Conservation (phyloP, 2,113 vertebrate genomes). For the Microcebus griseorufus region DNA sequence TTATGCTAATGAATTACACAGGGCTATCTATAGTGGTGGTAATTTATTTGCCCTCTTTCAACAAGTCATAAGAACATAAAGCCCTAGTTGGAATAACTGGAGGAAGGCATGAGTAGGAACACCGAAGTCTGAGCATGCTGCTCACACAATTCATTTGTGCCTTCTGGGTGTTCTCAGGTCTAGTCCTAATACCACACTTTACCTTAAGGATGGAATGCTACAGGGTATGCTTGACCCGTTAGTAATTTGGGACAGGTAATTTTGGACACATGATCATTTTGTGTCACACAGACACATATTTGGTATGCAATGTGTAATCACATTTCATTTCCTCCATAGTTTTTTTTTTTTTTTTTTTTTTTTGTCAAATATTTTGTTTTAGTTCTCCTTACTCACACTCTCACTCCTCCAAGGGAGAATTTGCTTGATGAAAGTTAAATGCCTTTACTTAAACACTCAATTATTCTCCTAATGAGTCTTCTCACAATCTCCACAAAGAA, state of each 20-base stretch:
- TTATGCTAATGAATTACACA: not conserved
- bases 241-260: not conserved
- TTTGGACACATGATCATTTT: not conserved
- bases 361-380: not conserved
- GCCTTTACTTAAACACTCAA: not conserved
- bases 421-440: not conserved
- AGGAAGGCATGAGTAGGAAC: not conserved
- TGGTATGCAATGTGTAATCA: not conserved
- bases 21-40: not conserved
- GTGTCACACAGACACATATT: not conserved
- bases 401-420: not conserved
- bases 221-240: not conserved
- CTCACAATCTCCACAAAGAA: not conserved
- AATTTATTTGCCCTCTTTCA: not conserved
- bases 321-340: not conserved
- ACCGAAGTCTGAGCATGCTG: not conserved
- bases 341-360: not conserved
- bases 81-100: not conserved
- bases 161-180: not conserved
- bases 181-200: not conserved
- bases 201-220: not conserved
- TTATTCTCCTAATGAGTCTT: not conserved
- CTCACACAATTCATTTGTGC: not conserved
- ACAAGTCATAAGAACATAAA: not conserved
- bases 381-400: not conserved